Percentiles rank a stretch among this genome's conserved stretches.
Evolutionary conservation across 2,888 invertebrate genomes (phyloP).

Genomic region (Trissonchulus sp.): DNA sequence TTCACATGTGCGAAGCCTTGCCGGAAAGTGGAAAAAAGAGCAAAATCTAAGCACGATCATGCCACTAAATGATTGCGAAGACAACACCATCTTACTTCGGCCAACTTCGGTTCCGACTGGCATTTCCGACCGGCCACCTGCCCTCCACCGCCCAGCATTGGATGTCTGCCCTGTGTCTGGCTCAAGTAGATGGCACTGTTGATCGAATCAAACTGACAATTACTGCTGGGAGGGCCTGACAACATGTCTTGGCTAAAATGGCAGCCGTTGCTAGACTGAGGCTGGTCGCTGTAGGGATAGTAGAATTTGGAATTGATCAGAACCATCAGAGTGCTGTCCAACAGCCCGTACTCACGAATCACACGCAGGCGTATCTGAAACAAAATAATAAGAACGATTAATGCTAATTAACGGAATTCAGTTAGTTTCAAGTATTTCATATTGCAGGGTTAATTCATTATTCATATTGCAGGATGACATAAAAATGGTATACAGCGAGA

Average conservation of each 20-base stretch:
- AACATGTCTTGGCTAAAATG: background rate
- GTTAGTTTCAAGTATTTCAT: too few relatives aligned
- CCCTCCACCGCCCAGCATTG: background rate
- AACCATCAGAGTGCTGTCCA: constrained; percentile 76
- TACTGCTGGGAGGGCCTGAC: background rate
- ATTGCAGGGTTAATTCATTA: too few relatives aligned
- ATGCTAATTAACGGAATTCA: too few relatives aligned
- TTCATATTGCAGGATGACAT: too few relatives aligned
- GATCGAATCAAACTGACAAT: too few relatives aligned
- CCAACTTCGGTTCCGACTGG: constrained; percentile 5
- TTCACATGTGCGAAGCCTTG: too few relatives aligned
- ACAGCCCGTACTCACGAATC: constrained; percentile 85
- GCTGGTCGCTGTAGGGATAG: background rate
- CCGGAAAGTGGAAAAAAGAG: too few relatives aligned
- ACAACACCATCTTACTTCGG: background rate
- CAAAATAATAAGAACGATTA: too few relatives aligned
- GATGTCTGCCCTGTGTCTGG: too few relatives aligned
- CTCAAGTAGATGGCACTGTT: background rate
- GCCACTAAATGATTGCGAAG: too few relatives aligned
- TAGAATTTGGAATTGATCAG: constrained; percentile 54
- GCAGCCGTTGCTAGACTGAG: background rate
- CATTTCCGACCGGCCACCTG: background rate
- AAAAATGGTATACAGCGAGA: background rate
- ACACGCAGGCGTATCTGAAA: constrained; percentile 72
- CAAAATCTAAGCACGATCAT: too few relatives aligned